A percentile compares a stretch with the other conserved stretches of the same genome.
Evolutionary conservation across 2,888 invertebrate species (phyloP).

Genomic region (Caradrina clavipalpis): DNA sequence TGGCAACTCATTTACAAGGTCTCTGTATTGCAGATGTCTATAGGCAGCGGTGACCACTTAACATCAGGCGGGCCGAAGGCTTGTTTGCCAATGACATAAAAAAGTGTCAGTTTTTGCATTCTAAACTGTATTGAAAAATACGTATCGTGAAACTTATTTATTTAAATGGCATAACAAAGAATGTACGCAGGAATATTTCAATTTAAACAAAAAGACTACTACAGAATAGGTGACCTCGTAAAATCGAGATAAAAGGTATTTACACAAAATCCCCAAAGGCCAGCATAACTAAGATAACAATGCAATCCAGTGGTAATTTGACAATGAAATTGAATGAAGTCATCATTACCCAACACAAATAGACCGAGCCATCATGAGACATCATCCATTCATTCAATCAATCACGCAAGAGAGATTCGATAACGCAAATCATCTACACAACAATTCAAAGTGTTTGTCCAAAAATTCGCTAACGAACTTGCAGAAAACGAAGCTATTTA

Average conservation of each 20-base stretch:
- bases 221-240: constrained; percentile 16
- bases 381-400: constrained; percentile 36
- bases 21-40: too few relatives aligned
- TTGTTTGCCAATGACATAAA: too few relatives aligned
- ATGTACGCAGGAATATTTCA: neutral
- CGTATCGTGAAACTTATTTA: too few relatives aligned
- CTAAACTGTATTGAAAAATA: too few relatives aligned
- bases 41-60: too few relatives aligned
- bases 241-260: constrained; percentile 38
- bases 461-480: constrained; percentile 45
- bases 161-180: too few relatives aligned
- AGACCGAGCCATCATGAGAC: neutral
- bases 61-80: too few relatives aligned
- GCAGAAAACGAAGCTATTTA: constrained; percentile 23
- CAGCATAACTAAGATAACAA: constrained; percentile 41
- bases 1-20: too few relatives aligned
- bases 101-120: too few relatives aligned
- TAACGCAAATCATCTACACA: constrained; percentile 24
- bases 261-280: constrained; percentile 26
- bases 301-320: constrained; percentile 15
- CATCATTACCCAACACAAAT: constrained; percentile 31
- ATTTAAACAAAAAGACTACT: constrained; percentile 12
- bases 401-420: constrained; percentile 36
- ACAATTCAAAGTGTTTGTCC: constrained; percentile 13
- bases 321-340: constrained; percentile 37